These are phyloP conservation scores for Poeciliopsis prolifica DNA, from an alignment of 2,113 vertebrate genomes.

Conservation along the genomic window DNA sequence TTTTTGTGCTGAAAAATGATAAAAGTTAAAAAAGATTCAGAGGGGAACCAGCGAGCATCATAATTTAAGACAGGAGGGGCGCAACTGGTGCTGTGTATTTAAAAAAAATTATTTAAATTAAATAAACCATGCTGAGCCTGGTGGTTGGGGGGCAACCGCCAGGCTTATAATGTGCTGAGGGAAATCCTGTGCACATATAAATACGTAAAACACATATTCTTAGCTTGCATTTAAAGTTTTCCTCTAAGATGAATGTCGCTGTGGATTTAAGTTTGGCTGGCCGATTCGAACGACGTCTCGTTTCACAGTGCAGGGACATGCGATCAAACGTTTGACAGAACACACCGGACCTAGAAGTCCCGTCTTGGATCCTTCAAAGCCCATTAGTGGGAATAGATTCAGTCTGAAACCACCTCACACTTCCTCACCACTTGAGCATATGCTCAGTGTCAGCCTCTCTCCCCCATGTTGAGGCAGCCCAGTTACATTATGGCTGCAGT, in stretches of 20 bases:
- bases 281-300: constrained; percentile 21
- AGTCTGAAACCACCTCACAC: constrained; percentile 56
- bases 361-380: constrained; percentile 38
- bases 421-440: constrained; percentile 65
- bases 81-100: too few relatives aligned
- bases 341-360: constrained; percentile 33
- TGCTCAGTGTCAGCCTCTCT: constrained; percentile 51
- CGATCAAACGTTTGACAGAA: constrained; percentile 35
- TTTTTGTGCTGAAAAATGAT: too few relatives aligned
- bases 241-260: too few relatives aligned
- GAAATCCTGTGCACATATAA: background rate
- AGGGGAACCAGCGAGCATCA: too few relatives aligned
- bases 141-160: too few relatives aligned
- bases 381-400: constrained; percentile 47
- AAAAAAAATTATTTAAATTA: too few relatives aligned
- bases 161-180: too few relatives aligned
- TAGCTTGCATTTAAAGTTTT: background rate
- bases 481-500: constrained; percentile 65
- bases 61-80: too few relatives aligned
- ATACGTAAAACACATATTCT: background rate
- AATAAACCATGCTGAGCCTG: too few relatives aligned
- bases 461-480: constrained; percentile 44
- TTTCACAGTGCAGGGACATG: constrained; percentile 47
- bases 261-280: too few relatives aligned
- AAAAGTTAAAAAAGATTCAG: too few relatives aligned